These are phyloP conservation scores for Polydesmus complanatus DNA, from an alignment of 2,888 invertebrate genomes.

Conservation along the genomic window DNA sequence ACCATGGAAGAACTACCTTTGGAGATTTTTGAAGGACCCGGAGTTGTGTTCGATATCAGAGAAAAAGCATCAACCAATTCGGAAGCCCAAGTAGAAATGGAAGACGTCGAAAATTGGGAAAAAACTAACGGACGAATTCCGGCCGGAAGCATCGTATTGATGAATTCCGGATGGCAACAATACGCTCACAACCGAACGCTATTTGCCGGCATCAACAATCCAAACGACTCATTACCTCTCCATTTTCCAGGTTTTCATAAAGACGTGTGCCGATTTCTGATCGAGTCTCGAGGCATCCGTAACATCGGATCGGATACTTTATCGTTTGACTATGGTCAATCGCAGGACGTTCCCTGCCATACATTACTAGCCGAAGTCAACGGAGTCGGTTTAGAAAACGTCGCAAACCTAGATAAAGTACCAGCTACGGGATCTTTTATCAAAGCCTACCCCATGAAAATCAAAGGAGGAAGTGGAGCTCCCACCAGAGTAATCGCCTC, in stretches of 20 bases:
- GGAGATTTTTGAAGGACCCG: not conserved
- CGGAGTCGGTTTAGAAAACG: not conserved
- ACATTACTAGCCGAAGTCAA: not conserved
- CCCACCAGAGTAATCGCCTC: not conserved
- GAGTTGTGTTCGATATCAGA: not conserved
- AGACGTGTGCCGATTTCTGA: not conserved
- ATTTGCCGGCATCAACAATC: not conserved
- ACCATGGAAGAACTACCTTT: not conserved
- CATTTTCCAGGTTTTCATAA: conserved; percentile 1
- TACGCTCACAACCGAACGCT: not conserved
- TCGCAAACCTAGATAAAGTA: not conserved
- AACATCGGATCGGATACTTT: not conserved
- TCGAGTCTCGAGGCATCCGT: not conserved
- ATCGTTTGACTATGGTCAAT: not conserved
- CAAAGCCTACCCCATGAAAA: not conserved
- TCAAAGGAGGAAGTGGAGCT: not conserved
- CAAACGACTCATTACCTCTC: not conserved
- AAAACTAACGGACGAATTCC: not conserved
- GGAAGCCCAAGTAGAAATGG: not conserved
- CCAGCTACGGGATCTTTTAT: not conserved
- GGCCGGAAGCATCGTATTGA: not conserved
- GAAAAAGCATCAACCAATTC: not conserved
- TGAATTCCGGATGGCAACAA: not conserved
- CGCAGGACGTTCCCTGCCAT: not conserved
- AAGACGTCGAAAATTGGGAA: not conserved